A percentile compares a stretch with the other conserved stretches of the same genome.
Conservation (phyloP, 2,888 invertebrate genomes). For the Agrochola litura region DNA sequence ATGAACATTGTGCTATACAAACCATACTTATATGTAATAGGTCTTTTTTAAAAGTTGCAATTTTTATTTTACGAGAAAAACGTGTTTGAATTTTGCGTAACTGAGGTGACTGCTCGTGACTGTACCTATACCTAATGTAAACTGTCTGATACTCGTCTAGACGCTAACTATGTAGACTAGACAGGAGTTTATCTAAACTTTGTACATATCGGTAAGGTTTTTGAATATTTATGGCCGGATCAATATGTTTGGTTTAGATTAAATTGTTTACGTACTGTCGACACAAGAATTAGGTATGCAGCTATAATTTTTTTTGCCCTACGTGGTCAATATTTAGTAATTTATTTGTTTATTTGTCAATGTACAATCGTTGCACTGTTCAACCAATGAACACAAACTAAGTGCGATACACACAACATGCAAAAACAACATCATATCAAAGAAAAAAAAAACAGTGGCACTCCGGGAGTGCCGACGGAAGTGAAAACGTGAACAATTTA, state of each 20-base stretch:
- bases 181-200: slow-evolving; percentile 19
- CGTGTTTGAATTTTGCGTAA: background rate
- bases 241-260: background rate
- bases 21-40: background rate
- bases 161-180: slow-evolving; percentile 56
- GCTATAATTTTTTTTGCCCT: background rate
- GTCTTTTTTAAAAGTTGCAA: no score
- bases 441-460: no score
- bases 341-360: no score
- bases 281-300: background rate
- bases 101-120: background rate
- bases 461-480: no score
- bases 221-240: background rate
- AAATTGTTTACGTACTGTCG: background rate
- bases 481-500: no score
- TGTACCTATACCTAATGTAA: slow-evolving; percentile 47
- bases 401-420: no score
- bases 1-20: background rate
- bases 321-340: background rate
- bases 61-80: background rate
- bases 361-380: no score
- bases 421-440: no score
- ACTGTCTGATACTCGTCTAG: slow-evolving; percentile 76
- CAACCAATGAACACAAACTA: no score
- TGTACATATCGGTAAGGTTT: background rate